These are phyloP conservation scores for Choreutis nemorana DNA, from an alignment of 2,888 invertebrate genomes.

Conservation along the genomic window DNA sequence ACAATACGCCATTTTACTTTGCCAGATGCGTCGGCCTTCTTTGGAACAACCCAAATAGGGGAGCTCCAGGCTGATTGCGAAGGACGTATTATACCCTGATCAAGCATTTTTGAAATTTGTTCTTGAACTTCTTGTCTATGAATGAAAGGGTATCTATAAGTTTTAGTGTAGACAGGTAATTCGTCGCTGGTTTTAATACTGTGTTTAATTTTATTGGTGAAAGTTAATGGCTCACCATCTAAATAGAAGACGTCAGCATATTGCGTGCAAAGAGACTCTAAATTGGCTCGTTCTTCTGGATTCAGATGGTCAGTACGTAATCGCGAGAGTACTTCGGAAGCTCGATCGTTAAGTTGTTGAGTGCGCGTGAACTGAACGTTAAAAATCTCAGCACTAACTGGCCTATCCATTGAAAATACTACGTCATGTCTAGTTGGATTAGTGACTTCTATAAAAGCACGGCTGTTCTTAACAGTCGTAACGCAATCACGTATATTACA, in stretches of 20 bases:
- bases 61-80: slow-evolving; percentile 5
- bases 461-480: slow-evolving; percentile 13
- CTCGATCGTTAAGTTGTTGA: slow-evolving; percentile 5
- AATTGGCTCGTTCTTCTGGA: slow-evolving; percentile 15
- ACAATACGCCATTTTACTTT: slow-evolving; percentile 9
- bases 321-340: slow-evolving; percentile 10
- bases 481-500: slow-evolving; percentile 14
- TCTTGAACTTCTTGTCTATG: slow-evolving; percentile 11
- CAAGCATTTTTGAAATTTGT: slow-evolving; percentile 3
- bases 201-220: slow-evolving; percentile 11
- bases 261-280: slow-evolving; percentile 8
- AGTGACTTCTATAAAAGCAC: slow-evolving; percentile 13
- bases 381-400: slow-evolving; percentile 6
- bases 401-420: slow-evolving; percentile 9
- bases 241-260: slow-evolving; percentile 15
- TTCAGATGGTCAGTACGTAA: slow-evolving; percentile 19
- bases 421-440: slow-evolving; percentile 12
- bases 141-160: slow-evolving; percentile 11
- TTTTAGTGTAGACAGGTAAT: slow-evolving; percentile 11
- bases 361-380: slow-evolving; percentile 8
- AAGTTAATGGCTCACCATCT: slow-evolving; percentile 10
- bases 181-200: slow-evolving; percentile 9
- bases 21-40: slow-evolving; percentile 11
- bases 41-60: slow-evolving; percentile 15
- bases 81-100: slow-evolving; percentile 3